Conservation (phyloP, 2,797 vertebrate species). For the Hapalemur alaotrensis region DNA sequence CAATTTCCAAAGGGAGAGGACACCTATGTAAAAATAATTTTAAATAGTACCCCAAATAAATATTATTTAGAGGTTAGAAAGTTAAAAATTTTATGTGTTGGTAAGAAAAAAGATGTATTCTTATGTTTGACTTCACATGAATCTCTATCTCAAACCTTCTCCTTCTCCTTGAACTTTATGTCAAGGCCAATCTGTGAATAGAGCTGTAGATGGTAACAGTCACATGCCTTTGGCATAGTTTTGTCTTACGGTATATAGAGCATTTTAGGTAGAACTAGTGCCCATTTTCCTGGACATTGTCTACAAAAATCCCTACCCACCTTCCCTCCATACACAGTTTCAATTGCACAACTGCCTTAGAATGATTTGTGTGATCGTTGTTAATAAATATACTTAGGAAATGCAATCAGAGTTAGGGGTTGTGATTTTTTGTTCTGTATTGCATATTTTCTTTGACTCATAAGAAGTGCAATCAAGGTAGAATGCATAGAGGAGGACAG, state of each 20-base stretch:
- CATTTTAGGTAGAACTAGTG: neutral
- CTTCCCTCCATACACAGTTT: neutral
- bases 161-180: neutral
- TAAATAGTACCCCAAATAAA: neutral
- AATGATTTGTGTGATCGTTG: neutral
- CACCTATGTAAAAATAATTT: constrained; percentile 12
- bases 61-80: neutral
- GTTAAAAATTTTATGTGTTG: neutral
- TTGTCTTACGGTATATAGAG: neutral
- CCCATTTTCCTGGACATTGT: neutral
- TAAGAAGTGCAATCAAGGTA: neutral
- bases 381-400: neutral
- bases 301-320: neutral
- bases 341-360: neutral
- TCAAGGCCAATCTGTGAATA: neutral
- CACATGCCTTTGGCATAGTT: neutral
- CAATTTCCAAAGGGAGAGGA: neutral
- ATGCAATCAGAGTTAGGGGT: neutral
- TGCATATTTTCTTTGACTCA: neutral
- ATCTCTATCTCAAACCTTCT: neutral
- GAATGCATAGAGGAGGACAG: neutral
- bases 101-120: neutral
- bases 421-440: neutral
- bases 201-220: neutral
- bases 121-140: neutral